Base-by-base conservation (phyloP, 92 coral and sea anemone species). In the Actinostola sp. region DNA sequence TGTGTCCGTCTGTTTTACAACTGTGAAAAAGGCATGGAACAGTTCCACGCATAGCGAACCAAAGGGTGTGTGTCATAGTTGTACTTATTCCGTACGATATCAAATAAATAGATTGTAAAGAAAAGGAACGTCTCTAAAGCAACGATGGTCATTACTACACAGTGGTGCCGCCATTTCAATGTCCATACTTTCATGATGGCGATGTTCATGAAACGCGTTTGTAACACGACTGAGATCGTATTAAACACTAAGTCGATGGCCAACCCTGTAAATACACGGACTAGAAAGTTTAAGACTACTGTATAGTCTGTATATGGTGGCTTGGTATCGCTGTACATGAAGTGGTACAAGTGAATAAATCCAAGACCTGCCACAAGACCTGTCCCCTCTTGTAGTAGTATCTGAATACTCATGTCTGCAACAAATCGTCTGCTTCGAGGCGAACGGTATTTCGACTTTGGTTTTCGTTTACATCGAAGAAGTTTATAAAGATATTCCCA, bases 381-480 rank as follows among this genome's bases (percentile, higher is more conserved):
- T 16, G 85, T 85, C 3, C 82, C 60, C 59, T 89, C 91, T 10
- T 71, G 63, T 6, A 89, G 74, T 31, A 85, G 71, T 11, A 82
- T 61, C 71, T 86, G 91, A 52, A 89, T 74, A 55, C 85, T 70
- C 0, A 82, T 52, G 33, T 85, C 96, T 17, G 91, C 89, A 15
- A 76, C 76, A 26, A 89, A 75, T 28, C 95, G 84, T 76, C 79
- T 71, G 79, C 87, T 87, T 19, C 88, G 64, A 12, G 96, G 91
- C 0, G 77, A 73, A 54, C 85, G 84, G 19, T 66, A 67, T 26
- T 73, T 67, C 6, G 61, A 63, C 17, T 7, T 14, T 34, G 21
- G 23, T 7, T 17, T 33, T 54, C 61, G 23, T 25, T 60, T 51
- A 26, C 78, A n/a, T 10, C 60, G 71, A 16, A 77, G 27, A 15